These are phyloP conservation scores for Bubo blakistoni DNA, from an alignment of 2,113 vertebrate genomes.

Conservation along the genomic window DNA sequence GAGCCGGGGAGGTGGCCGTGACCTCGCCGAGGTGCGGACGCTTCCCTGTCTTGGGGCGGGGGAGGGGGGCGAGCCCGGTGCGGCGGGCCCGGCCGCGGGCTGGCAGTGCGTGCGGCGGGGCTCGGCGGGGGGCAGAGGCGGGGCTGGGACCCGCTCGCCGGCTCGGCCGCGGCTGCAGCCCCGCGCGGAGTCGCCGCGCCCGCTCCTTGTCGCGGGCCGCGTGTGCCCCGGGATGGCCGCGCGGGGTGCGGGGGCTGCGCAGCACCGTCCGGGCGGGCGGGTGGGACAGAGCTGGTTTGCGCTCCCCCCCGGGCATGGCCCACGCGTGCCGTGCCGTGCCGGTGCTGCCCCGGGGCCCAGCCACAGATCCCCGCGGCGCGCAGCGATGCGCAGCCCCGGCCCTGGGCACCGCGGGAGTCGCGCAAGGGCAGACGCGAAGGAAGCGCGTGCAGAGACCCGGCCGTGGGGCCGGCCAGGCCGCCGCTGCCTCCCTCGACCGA, in stretches of 20 bases:
- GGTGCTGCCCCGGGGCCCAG: background rate
- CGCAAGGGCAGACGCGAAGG: fast-evolving
- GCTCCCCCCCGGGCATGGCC: background rate
- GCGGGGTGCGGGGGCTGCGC: background rate
- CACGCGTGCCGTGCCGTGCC: background rate
- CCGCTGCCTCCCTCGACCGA: fast-evolving
- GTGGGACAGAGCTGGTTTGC: fast-evolving
- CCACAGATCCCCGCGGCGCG: fast-evolving
- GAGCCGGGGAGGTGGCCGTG: background rate
- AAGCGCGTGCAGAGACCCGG: fast-evolving
- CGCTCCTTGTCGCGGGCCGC: too few relatives aligned
- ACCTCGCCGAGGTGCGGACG: background rate
- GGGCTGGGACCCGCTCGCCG: background rate
- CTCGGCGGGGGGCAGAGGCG: too few relatives aligned
- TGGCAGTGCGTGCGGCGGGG: background rate
- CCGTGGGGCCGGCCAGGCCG: fast-evolving
- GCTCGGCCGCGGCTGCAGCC: too few relatives aligned
- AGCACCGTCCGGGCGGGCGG: fast-evolving
- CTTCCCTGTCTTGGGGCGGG: fast-evolving
- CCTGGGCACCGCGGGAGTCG: fast-evolving
- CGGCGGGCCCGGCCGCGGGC: fast-evolving
- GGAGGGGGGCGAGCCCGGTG: too few relatives aligned
- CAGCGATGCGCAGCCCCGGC: background rate
- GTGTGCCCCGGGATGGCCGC: too few relatives aligned
- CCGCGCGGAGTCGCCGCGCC: too few relatives aligned